Evolutionary conservation across 2,113 vertebrate genomes (phyloP).

Genomic region (Prionailurus bengalensis): DNA sequence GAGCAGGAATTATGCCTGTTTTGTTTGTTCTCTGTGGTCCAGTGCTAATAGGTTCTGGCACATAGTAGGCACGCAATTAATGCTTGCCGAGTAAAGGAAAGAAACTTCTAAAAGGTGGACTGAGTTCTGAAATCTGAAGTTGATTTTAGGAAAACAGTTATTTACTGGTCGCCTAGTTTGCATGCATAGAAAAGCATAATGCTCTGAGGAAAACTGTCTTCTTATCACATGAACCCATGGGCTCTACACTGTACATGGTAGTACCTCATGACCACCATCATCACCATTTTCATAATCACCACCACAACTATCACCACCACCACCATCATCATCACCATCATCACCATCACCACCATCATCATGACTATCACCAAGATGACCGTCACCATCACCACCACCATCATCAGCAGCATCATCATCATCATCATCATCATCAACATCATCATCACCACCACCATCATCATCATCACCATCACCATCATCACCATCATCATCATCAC

Average conservation of each 20-base stretch:
- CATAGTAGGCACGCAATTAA: background rate
- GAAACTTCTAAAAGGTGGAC: background rate
- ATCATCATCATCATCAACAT: background rate
- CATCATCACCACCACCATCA: background rate
- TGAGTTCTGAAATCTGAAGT: background rate
- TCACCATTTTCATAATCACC: background rate
- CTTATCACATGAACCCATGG: background rate
- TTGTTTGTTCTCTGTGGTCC: background rate
- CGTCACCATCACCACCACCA: background rate
- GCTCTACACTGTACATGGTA: background rate
- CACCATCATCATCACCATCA: background rate
- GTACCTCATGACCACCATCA: background rate
- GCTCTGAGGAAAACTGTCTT: background rate
- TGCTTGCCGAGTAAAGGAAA: background rate
- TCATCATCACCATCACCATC: fast-evolving
- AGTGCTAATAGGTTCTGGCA: background rate
- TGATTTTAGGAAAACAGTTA: background rate
- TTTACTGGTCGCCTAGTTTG: background rate
- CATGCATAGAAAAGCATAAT: background rate
- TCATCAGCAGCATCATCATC: fast-evolving
- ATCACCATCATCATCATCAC: fast-evolving
- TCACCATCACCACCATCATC: background rate
- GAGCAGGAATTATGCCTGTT: background rate
- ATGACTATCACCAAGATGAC: background rate
- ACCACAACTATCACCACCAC: background rate